These are phyloP conservation scores for Cassiopea xamachana DNA, from an alignment of 30 jellyfish, hydroid and myxozoan genomes.

Conservation along the genomic window DNA sequence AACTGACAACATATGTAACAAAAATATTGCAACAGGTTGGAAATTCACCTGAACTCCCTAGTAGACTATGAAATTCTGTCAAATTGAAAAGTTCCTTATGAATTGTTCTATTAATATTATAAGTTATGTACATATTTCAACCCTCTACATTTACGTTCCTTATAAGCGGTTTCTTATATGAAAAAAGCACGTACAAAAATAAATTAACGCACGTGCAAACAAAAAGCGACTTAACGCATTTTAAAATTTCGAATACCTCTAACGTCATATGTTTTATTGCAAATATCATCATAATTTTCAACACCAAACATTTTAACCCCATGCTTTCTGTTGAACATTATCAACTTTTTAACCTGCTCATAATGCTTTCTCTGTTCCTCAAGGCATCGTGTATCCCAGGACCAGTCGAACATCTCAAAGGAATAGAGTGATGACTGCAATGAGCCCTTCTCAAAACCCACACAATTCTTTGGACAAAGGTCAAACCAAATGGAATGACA, in stretches of 20 bases:
- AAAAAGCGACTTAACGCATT: too few relatives aligned
- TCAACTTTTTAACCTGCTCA: neutral
- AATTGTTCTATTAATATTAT: neutral
- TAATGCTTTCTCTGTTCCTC: neutral
- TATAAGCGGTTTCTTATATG: too few relatives aligned
- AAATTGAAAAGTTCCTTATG: neutral
- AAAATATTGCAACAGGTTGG: too few relatives aligned
- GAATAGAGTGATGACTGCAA: slow-evolving; percentile 35
- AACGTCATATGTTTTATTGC: neutral
- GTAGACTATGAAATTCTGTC: neutral
- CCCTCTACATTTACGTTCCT: neutral
- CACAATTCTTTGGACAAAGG: slow-evolving; percentile 31
- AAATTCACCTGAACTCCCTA: too few relatives aligned
- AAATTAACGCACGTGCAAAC: too few relatives aligned
- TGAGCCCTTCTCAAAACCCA: neutral
- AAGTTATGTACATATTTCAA: neutral
- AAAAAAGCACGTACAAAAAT: too few relatives aligned
- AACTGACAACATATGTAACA: too few relatives aligned
- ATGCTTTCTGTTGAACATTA: neutral
- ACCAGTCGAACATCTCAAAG: slow-evolving; percentile 24
- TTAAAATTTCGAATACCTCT: too few relatives aligned
- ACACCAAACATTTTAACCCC: neutral
- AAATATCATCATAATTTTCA: neutral
- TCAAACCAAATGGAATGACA: slow-evolving; percentile 32
- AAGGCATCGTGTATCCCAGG: neutral